Base-by-base conservation (phyloP, 2,113 vertebrate genomes). In the Crotalus horridus region DNA sequence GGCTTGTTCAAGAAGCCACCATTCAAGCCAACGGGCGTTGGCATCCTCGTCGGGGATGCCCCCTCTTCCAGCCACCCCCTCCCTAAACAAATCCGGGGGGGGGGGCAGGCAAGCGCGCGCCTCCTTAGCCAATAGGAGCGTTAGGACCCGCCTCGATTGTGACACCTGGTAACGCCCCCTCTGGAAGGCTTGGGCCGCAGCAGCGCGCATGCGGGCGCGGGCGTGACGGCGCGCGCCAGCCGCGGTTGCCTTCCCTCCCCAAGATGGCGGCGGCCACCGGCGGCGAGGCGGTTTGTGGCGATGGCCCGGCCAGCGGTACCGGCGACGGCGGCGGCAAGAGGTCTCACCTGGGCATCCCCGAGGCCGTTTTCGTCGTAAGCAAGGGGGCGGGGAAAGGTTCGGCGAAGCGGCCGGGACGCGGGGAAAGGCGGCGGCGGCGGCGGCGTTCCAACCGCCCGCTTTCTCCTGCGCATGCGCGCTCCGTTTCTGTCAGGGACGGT, bases 341-440 rank as follows among this genome's bases (percentile, higher is more conserved):
- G 90, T 97, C 98, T 90, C 98, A 99, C 51, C 97, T 99, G 43
- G 99, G 99, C 4, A 99, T 99, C 93, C 99, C 99, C 0, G 98
- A 99, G 95, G 99, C 99, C 0, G 97, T 99, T 54, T 99, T 99
- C 95, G 98, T 99, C 98, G 99, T 99, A 97, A 97, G 20, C 6
- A 0, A 43, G 15, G 9, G 15, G 61, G 15, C 8, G 6, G 43
- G 69, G 1, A 39, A 81, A 39, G 33, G 33, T 1, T 33, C 8
- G 33, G 69, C 69, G 69, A 21, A 69, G 29, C 64, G 64, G 58
- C 29, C 13, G 69, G 33, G 33, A 33, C 29, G 51, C 21, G 69
- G 74, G 12, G 39, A 5, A 7, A 33, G 2, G 64, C 64, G 0
- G 15, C 26, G 7, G 48, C 21, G 64, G 10, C 10, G 88, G n/a